Conservation (phyloP, 2,797 vertebrate genomes). For the Heliangelus exortis region DNA sequence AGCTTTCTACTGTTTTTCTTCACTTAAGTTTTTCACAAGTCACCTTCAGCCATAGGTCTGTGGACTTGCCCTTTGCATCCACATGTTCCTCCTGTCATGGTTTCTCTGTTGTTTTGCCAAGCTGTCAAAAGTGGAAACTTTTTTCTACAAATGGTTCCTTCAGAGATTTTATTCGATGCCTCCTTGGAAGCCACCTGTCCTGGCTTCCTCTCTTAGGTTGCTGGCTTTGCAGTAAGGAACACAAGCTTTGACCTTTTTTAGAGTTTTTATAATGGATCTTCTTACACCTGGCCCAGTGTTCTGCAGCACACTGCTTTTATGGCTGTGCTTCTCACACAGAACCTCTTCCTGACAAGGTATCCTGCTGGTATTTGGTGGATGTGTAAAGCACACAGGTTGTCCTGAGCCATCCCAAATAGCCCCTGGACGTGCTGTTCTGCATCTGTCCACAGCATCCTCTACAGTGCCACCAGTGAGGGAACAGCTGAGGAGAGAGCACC, state of each 20-base stretch:
- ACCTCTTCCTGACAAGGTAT: background rate
- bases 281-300: background rate
- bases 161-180: background rate
- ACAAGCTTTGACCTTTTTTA: background rate
- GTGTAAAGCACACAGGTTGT: background rate
- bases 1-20: background rate
- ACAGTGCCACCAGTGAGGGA: background rate
- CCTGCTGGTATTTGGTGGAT: background rate
- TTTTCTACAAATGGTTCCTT: background rate
- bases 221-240: background rate
- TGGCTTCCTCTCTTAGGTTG: background rate
- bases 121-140: background rate
- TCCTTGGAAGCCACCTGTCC: background rate
- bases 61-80: background rate
- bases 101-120: background rate
- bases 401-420: background rate
- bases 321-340: background rate
- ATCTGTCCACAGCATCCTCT: background rate
- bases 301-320: background rate
- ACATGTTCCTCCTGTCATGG: background rate
- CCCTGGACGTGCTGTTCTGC: background rate
- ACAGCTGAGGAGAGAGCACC: background rate
- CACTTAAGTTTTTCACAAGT: background rate
- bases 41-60: background rate
- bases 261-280: background rate